A percentile compares a stretch with the other conserved stretches of the same genome.
phyloP scores from a whole-genome alignment of 2,797 vertebrate species.

The Sitta carolinensis region DNA sequence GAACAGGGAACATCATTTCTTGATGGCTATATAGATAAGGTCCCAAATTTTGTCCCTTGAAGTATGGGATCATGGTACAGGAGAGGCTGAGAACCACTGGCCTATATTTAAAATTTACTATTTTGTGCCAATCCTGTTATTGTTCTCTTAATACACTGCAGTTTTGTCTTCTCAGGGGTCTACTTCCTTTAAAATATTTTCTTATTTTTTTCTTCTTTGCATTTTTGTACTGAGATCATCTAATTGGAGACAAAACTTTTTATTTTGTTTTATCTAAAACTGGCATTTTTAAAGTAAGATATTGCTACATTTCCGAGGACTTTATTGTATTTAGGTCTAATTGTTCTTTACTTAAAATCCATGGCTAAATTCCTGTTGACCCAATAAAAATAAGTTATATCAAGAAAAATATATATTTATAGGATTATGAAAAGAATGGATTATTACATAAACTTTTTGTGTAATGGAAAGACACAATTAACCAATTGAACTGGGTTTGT shows the following conservation, averaged over 20 bases:
- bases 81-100: constrained; percentile 12
- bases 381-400: neutral
- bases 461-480: neutral
- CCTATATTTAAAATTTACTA: constrained; percentile 22
- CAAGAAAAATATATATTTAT: neutral
- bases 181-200: constrained; percentile 19
- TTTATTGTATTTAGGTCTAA: neutral
- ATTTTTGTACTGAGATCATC: constrained; percentile 23
- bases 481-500: neutral
- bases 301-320: neutral
- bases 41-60: neutral
- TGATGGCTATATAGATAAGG: neutral
- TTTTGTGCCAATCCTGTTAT: constrained; percentile 32
- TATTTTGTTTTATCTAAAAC: neutral
- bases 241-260: neutral
- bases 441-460: neutral
- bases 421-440: neutral
- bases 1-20: neutral
- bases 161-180: constrained; percentile 25
- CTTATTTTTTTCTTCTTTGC: neutral
- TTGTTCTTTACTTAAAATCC: neutral
- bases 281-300: neutral
- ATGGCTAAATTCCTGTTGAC: neutral
- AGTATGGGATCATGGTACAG: neutral
- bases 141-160: neutral